Percentiles rank a stretch among this genome's conserved stretches.
Evolutionary conservation across 2,113 vertebrate species (phyloP).

Genomic region (Petrocephalus zakoni): DNA sequence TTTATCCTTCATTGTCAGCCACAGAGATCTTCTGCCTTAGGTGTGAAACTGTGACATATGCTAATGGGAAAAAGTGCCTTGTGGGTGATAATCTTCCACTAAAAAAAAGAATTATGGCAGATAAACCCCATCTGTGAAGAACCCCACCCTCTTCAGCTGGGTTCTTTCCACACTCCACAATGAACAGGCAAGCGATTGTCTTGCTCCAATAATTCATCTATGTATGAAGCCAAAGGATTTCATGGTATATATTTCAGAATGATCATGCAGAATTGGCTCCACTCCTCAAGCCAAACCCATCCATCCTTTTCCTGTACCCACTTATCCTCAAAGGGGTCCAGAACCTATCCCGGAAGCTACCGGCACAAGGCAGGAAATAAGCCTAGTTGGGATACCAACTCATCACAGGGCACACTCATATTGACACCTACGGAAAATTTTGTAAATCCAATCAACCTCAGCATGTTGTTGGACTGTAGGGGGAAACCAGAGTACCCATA

Average conservation of each 20-base stretch:
- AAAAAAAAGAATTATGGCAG: neutral
- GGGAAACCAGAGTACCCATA: neutral
- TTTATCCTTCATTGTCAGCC: neutral
- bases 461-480: neutral
- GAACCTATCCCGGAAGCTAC: neutral
- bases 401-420: neutral
- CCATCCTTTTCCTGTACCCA: neutral
- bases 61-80: neutral
- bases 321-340: neutral
- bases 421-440: neutral
- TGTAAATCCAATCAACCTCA: neutral
- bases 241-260: neutral
- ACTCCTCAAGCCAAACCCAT: neutral
- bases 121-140: neutral
- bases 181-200: neutral
- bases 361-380: neutral
- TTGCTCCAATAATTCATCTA: neutral
- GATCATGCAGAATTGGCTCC: neutral
- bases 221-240: neutral
- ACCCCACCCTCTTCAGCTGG: neutral
- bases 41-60: neutral
- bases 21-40: neutral
- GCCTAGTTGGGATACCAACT: neutral
- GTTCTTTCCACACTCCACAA: neutral
- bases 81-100: neutral